Evolutionary conservation across 2,888 invertebrate genomes (phyloP), one percentile per base, ranked within the genome.

Genomic region (Apodemia zela): DNA sequence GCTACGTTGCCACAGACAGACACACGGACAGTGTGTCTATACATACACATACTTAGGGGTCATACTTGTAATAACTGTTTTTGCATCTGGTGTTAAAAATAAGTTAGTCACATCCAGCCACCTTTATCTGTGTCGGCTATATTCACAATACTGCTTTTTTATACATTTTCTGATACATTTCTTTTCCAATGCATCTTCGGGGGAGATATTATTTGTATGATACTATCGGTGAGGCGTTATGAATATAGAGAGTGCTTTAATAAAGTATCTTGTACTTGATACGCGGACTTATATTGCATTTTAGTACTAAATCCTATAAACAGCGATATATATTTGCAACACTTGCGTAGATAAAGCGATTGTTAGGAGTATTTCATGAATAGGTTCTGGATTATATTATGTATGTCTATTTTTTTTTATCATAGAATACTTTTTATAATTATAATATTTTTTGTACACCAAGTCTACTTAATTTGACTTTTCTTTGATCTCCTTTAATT

Each of bases 131-230:
- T 65, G 67, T 66, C 70, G 68, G 69, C 69, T 73, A 77, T 73
- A 80, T 75, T 76, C 74, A 80, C 78, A 82, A 81, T 80, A 78
- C 77, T 72, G 73, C 76, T 85, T 89, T 87, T 89, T 89, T 88
- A 87, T 88, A 88, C 76, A 85, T 88, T 89, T 88, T 89, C 90
- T 89, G 91, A 91, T 89, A 90, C 91, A 90, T 90, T 90, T 90
- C 91, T 87, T 87, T 85, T 74, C 83, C 85, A 87, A 87, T 91
- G 90, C 90, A 90, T 90, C 87, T 89, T 85, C 81, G 76, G 80
- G 87, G 88, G 89, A 81, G 86, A 88, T 89, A 89, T 89, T 89
- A 89, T 89, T 87, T 87, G 87, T 73, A 72, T 80, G 89, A 89
- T 89, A 87, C 85, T 89, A 84, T 84, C 77, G 76, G 74, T 84